A percentile compares a stretch with the other conserved stretches of the same genome.
Evolutionary conservation across 2,113 vertebrate species (phyloP).

Genomic region (Dromaius novaehollandiae): DNA sequence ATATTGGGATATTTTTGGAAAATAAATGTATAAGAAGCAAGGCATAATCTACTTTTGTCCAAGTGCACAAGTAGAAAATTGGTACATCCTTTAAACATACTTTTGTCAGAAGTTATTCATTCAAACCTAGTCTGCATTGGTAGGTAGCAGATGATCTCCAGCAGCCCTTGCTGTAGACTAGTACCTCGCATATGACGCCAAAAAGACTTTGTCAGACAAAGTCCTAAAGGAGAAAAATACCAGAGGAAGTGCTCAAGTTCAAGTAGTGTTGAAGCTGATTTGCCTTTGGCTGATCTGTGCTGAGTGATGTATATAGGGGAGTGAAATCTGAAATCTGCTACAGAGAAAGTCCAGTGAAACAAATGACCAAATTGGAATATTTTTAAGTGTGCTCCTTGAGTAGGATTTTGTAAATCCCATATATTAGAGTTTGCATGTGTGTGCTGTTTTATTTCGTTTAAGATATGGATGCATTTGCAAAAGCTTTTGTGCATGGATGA

Average conservation of each 20-base stretch:
- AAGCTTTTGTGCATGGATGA: neutral
- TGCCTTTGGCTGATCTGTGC: neutral
- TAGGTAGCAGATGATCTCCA: neutral
- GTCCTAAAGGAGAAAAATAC: neutral
- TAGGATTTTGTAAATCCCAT: conserved; percentile 22
- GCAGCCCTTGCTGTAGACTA: neutral
- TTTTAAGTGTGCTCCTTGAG: conserved; percentile 15
- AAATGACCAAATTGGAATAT: neutral
- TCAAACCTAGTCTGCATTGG: neutral
- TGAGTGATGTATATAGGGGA: neutral
- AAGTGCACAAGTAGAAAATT: neutral
- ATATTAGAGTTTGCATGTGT: neutral
- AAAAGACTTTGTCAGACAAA: neutral
- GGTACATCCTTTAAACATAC: neutral
- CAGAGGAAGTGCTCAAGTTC: neutral
- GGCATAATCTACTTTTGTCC: neutral
- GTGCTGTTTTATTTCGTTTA: neutral
- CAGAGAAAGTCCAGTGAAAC: neutral
- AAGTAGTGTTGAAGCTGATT: neutral
- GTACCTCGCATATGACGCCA: neutral
- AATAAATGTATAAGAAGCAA: neutral
- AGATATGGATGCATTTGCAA: conserved; percentile 7
- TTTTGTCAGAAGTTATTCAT: conserved; percentile 28
- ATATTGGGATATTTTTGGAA: neutral
- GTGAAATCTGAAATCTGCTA: neutral